Evolutionary conservation across 1,140 invertebrate species (phyloP), one percentile per base, ranked within the genome.

Genomic region (Charaxes varanes): DNA sequence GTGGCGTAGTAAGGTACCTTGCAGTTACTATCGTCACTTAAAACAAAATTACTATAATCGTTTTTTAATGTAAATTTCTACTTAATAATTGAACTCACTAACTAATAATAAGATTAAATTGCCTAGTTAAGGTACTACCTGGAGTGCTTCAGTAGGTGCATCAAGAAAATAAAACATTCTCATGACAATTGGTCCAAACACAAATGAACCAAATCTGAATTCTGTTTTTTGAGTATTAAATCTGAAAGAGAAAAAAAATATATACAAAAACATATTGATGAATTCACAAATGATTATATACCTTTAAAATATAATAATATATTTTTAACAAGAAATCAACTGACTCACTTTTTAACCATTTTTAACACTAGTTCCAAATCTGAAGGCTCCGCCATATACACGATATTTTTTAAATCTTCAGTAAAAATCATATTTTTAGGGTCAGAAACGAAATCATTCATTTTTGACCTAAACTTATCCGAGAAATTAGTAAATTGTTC

Each of bases 151-250:
- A 32, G 89, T 83, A 11, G 91, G 88, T 62, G 91, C 87, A 62
- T 94, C 89, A 4, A 94, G 65, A 54, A 88, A 78, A 64, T 94
- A 84, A 45, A 90, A 91, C 77, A 93, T 86, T 53, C 94, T 85
- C 93, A 96, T 94, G 0, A 93, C 85, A 5, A 95, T 89, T 10
- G 94, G 93, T 1, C 94, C 94, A 89, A 95, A 95, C 5, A 90
- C 68, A 80, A 90, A 95, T 50, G 85, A 90, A 8, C 91, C 90
- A 88, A 94, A 94, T 41, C 92, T 80, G 17, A 91, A 59, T 45
- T 91, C 87, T 36, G 88, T 87, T 47, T 90, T 91, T 65, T 94
- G 91, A n/a, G 73, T 57, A 52, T 92, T 88, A 62, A 92, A 95
- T 48, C 91, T 92, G 57, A 28, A 72, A 77, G 22, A 48, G 7